Conservation (phyloP, 2,888 invertebrate species). For the Pyrrhosoma nymphula region DNA sequence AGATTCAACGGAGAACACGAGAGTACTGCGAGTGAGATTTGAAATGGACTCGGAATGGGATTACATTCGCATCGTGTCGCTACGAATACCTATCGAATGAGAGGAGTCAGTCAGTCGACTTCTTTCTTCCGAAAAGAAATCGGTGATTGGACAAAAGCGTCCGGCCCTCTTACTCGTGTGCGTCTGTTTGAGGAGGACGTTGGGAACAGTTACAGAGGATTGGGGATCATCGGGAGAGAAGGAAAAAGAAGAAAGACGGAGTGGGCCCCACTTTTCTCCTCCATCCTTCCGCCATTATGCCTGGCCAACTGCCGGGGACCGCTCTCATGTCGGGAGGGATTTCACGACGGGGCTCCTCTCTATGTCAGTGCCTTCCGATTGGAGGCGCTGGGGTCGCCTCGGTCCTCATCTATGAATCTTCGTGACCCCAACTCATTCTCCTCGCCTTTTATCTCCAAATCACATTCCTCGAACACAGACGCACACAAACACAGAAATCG, state of each 20-base stretch:
- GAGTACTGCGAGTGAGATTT: no score
- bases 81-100: neutral
- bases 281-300: no score
- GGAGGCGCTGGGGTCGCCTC: neutral
- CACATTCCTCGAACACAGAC: neutral
- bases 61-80: neutral
- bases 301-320: neutral
- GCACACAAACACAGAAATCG: neutral
- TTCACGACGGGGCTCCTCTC: no score
- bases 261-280: no score
- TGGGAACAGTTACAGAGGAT: neutral
- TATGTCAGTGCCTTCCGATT: no score
- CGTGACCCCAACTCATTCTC: neutral
- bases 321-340: neutral
- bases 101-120: no score
- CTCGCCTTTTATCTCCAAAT: neutral
- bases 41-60: no score
- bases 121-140: no score
- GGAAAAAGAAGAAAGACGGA: no score
- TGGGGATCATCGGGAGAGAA: no score
- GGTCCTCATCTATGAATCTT: neutral
- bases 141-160: neutral
- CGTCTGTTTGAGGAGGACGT: neutral
- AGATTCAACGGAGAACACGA: no score
- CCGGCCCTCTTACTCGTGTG: neutral